phyloP scores from a whole-genome alignment of 2,113 vertebrate species.

The Marmota flaviventris region DNA sequence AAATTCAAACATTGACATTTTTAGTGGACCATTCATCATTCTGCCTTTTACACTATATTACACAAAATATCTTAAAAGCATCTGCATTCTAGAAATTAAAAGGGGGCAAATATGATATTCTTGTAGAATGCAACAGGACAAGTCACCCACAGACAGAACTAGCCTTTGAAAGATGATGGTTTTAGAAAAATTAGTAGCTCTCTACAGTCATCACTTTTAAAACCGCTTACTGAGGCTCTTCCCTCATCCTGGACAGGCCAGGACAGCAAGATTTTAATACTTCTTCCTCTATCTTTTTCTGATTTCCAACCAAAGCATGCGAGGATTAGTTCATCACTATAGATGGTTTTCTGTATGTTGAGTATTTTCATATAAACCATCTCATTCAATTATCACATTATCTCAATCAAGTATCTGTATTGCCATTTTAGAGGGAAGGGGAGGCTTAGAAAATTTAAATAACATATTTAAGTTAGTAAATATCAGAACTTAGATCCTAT shows the following conservation, averaged over 20 bases:
- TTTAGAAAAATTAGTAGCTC: neutral
- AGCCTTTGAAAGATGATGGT: neutral
- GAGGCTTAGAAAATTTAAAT: neutral
- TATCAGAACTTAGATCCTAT: neutral
- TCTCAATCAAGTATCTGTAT: neutral
- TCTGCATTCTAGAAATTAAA: neutral
- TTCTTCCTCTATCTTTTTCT: neutral
- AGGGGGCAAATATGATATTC: neutral
- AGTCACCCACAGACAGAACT: neutral
- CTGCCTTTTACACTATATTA: neutral
- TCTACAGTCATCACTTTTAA: neutral
- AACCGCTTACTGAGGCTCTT: neutral
- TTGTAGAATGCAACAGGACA: neutral
- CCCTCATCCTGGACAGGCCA: neutral
- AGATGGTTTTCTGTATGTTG: neutral
- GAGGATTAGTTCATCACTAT: neutral
- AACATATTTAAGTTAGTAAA: neutral
- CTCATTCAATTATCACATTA: slow-evolving; percentile 13
- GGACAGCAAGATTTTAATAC: neutral
- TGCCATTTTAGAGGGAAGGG: neutral
- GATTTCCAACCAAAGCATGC: neutral
- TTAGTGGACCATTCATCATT: neutral
- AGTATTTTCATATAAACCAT: slow-evolving; percentile 28
- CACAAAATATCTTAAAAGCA: neutral
- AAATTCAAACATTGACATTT: neutral